phyloP scores from a whole-genome alignment of 2,113 vertebrate genomes.

The Bothrops jararaca region DNA sequence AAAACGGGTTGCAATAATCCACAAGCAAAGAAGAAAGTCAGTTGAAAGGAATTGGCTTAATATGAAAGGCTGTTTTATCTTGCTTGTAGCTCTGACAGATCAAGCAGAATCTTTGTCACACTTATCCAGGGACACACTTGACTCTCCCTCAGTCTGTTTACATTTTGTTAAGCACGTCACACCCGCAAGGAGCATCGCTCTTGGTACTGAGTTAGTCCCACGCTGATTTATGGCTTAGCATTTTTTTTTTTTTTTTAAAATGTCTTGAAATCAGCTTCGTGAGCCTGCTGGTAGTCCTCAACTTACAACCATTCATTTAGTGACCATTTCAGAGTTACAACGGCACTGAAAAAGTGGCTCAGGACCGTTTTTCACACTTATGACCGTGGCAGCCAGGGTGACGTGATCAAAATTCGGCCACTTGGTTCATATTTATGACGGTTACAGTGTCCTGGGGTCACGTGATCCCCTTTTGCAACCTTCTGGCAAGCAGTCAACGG shows the following conservation, averaged over 20 bases:
- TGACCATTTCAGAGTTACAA: not conserved
- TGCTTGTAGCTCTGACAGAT: not conserved
- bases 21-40: not conserved
- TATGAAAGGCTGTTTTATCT: not conserved
- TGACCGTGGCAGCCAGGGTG: not conserved
- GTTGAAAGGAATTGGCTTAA: not conserved
- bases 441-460: too few species aligned
- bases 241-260: not conserved
- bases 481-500: too few species aligned
- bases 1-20: not conserved
- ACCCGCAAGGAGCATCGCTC: not conserved
- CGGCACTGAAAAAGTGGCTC: not conserved
- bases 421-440: too few species aligned
- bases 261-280: not conserved
- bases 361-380: not conserved
- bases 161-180: not conserved
- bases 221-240: not conserved
- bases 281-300: not conserved
- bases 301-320: not conserved
- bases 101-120: not conserved
- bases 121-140: not conserved
- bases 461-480: too few species aligned
- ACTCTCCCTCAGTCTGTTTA: not conserved
- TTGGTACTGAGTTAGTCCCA: not conserved
- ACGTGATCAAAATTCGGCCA: not conserved